phyloP scores from a whole-genome alignment of 2,113 vertebrate genomes.

The Melanerpes aurifrons region DNA sequence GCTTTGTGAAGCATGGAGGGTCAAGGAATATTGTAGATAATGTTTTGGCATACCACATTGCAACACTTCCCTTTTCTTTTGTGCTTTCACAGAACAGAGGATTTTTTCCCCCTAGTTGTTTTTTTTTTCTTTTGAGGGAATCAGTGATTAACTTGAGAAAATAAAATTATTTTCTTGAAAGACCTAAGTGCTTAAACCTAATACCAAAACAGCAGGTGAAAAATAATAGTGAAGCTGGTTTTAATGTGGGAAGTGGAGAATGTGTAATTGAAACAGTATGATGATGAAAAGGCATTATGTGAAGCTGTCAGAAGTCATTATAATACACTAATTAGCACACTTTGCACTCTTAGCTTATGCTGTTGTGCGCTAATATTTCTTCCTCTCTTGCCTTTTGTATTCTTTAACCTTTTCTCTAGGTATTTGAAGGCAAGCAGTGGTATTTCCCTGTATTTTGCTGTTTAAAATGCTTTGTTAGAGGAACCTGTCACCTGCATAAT shows the following conservation, averaged over 20 bases:
- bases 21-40: not conserved
- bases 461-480: constrained; percentile 2
- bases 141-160: constrained; percentile 57
- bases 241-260: constrained; percentile 65
- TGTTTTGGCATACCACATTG: not conserved
- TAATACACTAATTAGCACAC: constrained; percentile 68
- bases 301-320: constrained; percentile 71
- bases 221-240: constrained; percentile 57
- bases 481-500: not conserved
- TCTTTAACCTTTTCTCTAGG: constrained; percentile 48
- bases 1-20: constrained; percentile 39
- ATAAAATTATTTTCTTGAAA: constrained; percentile 49
- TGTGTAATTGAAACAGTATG: constrained; percentile 72
- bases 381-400: constrained; percentile 47
- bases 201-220: constrained; percentile 67
- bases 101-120: not conserved
- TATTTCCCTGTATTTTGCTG: not conserved
- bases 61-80: not conserved
- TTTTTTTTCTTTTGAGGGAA: constrained; percentile 10
- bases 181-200: constrained; percentile 46
- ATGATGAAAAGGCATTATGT: constrained; percentile 71
- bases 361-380: constrained; percentile 60
- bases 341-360: constrained; percentile 39
- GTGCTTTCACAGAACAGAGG: constrained; percentile 30
- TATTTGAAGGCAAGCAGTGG: not conserved